These are phyloP conservation scores for Cassiopea xamachana DNA, from an alignment of 30 jellyfish, hydroid and myxozoan species.

Conservation along the genomic window DNA sequence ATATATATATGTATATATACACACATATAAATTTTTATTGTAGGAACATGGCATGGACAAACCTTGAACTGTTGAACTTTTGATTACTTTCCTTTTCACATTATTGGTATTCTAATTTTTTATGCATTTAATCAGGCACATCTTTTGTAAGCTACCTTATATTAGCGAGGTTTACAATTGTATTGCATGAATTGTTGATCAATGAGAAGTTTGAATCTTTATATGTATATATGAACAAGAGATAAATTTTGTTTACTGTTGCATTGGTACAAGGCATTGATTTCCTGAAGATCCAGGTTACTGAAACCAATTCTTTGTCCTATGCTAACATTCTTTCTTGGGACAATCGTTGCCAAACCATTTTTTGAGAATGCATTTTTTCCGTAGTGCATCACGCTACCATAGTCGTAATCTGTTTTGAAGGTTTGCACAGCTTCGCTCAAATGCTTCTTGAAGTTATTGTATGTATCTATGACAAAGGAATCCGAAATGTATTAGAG, in stretches of 20 bases:
- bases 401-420: conserved; percentile 34
- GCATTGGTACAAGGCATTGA: conserved; percentile 57
- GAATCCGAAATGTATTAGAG: neutral
- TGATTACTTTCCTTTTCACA: too few relatives aligned
- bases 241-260: conserved; percentile 1
- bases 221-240: too few relatives aligned
- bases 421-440: neutral
- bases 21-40: too few relatives aligned
- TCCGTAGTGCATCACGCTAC: conserved; percentile 52
- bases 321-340: neutral
- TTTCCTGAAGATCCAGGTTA: conserved; percentile 12
- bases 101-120: too few relatives aligned
- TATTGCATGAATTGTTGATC: too few relatives aligned
- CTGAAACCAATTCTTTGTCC: conserved; percentile 58
- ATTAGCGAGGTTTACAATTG: too few relatives aligned
- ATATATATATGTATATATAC: too few relatives aligned
- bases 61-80: too few relatives aligned
- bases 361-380: conserved; percentile 29
- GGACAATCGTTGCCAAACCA: conserved; percentile 21
- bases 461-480: conserved; percentile 10
- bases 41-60: too few relatives aligned
- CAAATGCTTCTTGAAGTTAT: conserved; percentile 24
- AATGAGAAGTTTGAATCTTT: too few relatives aligned
- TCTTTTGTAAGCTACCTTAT: too few relatives aligned
- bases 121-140: too few relatives aligned